Base-by-base conservation (phyloP, 2,797 vertebrate genomes). In the Silurus lanzhouensis region DNA sequence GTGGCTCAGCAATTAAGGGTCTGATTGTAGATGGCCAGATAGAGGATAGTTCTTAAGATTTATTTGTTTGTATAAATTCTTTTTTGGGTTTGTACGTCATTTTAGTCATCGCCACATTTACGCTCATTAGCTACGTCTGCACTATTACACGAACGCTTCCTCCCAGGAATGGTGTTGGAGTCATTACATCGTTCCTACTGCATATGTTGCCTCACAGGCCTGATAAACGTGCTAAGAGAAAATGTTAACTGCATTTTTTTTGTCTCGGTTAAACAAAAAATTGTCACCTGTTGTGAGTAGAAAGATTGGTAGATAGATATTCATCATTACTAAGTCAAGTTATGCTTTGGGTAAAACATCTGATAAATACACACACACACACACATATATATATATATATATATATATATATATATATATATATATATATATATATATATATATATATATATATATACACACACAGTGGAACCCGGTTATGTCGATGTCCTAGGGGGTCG, bases 121-220 rank as follows among this genome's bases (percentile, higher is more conserved):
- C 9, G 52, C 78, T 81, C 61, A 27, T 81, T 81, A 81, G n/a
- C 78, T 27, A 66, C 20, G 64, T 80, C 61, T 48, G 22, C 22
- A 14, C 61, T 48, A 17, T 48, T 15, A 6, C 61, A 79, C 2
- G 58, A 44, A 79, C 64, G 78, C 78, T 80, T 10, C 22, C 61
- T 48, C 78, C n/a, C 46, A 52, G 22, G 61, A n/a, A 66, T 25
- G 63, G 44, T 27, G 17, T 67, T 52, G 44, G 44, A 61, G 66
- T 52, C 44, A 67, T 66, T 5, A 19, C 46, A 52, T 66, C 44
- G 0, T 52, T 81, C n/a, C 60, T n/a, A 46, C 38, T 46, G 58
- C 58, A 17, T 1, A n/a, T 46, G 60, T 46, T n/a, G 20, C 76
- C 14, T 66, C 22, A 64, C 61, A 52, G 44, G 13, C 2, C 20